Evolutionary conservation across 2,888 invertebrate genomes (phyloP).

Genomic region (Caprella mutica): DNA sequence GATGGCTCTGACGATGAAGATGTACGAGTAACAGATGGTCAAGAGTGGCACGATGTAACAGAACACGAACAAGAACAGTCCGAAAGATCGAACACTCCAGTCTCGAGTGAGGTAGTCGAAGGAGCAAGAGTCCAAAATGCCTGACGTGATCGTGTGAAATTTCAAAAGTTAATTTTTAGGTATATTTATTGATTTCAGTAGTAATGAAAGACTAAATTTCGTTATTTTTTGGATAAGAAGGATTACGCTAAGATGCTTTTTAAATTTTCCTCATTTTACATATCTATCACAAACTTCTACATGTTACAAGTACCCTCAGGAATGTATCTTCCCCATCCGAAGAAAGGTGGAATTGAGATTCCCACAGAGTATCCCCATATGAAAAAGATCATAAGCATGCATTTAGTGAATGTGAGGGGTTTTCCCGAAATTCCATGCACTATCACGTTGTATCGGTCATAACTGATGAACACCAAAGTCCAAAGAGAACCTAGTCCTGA

Average conservation of each 20-base stretch:
- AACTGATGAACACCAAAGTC: constrained; percentile 41
- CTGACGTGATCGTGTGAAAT: constrained; percentile 39
- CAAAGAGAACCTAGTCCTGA: constrained; percentile 43
- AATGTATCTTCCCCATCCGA: constrained; percentile 40
- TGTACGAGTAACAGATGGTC: constrained; percentile 52
- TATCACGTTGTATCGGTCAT: constrained; percentile 43
- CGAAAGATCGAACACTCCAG: constrained; percentile 48
- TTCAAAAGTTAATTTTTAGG: constrained; percentile 35
- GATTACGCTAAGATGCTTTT: not conserved
- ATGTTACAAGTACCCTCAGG: constrained; percentile 41
- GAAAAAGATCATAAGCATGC: constrained; percentile 38
- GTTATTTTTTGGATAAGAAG: no score
- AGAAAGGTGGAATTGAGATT: constrained; percentile 41
- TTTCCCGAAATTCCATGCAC: constrained; percentile 40
- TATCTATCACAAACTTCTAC: not conserved
- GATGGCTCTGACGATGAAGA: constrained; percentile 59
- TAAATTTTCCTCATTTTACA: not conserved
- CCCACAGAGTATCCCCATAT: constrained; percentile 41
- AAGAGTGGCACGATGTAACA: constrained; percentile 45
- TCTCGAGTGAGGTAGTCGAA: constrained; percentile 48
- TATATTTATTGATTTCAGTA: no score
- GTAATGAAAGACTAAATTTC: no score
- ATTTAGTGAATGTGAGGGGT: constrained; percentile 39
- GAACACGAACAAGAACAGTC: constrained; percentile 43
- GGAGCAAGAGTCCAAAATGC: constrained; percentile 43